Evolutionary conservation across 2,888 invertebrate species (phyloP).

Genomic region (Vannuccia rotundouncinata): DNA sequence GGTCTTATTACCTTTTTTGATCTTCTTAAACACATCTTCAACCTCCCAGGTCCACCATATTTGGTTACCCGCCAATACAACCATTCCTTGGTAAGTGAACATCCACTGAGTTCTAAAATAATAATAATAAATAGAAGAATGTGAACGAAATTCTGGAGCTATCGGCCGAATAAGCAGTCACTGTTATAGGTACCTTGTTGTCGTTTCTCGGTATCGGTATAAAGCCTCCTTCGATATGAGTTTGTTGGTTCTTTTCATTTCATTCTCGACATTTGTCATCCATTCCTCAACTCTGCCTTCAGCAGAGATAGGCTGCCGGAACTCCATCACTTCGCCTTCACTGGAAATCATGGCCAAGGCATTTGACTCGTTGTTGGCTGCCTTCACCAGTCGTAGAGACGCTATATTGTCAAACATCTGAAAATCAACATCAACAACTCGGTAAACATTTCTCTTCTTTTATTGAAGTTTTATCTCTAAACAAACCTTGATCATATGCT

Average conservation of each 20-base stretch:
- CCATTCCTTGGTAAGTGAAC: constrained; percentile 79
- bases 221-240: constrained; percentile 78
- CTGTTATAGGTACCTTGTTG: constrained; percentile 62
- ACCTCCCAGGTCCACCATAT: constrained; percentile 95
- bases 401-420: constrained; percentile 87
- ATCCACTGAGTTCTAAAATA: constrained; percentile 72
- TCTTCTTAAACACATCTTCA: constrained; percentile 72
- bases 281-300: constrained; percentile 81
- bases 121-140: constrained; percentile 27
- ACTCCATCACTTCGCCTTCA: constrained; percentile 79
- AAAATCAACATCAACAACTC: constrained; percentile 41
- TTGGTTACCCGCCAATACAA: constrained; percentile 74
- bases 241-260: constrained; percentile 77
- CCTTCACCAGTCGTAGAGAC: constrained; percentile 66
- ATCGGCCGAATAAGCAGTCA: too few relatives aligned
- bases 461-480: background rate
- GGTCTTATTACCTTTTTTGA: constrained; percentile 65
- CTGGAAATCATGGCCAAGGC: constrained; percentile 78
- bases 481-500: constrained; percentile 78
- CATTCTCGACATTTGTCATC: constrained; percentile 76
- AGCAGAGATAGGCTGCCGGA: constrained; percentile 65
- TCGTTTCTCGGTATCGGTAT: constrained; percentile 71
- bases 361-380: constrained; percentile 65
- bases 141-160: too few relatives aligned
- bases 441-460: background rate